Base-by-base conservation (phyloP, 2,888 invertebrate genomes). In the Exephanes ischioxanthus region DNA sequence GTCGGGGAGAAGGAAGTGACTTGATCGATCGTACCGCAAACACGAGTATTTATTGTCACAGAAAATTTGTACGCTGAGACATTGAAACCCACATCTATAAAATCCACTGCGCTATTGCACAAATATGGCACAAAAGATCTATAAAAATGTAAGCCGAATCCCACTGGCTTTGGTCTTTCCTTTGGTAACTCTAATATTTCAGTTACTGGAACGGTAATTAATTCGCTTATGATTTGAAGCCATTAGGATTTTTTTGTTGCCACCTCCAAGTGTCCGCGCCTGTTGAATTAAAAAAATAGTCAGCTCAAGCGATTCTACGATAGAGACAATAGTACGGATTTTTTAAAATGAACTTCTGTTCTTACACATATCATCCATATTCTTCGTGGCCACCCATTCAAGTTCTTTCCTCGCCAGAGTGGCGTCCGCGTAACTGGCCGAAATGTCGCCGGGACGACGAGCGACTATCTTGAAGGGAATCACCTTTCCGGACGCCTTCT, bases 401-500 rank as follows among this genome's bases (percentile, higher is more conserved):
- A 99, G 94, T 90, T 98, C 96, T 83, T 95, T 94, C 80, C 96
- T 95, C 1, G 99, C 97, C 84, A 97, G 94, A 41, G 95, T 95
- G 41, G 97, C 96, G 94, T 98, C 97, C 0, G 98, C 98, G 93
- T 97, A 99, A 93, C 97, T 97, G 0, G 96, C 95, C 0, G 98
- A 97, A 84, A 99, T 96, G 93, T 99, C 99, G 0, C 99, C 99
- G 0, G 96, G 95, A 84, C 99, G 95, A 5, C 99, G 95, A 0
- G 94, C 96, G 0, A 96, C 96, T 51, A 98, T 94, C 90, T 96
- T 95, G 93, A 97, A 96, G 0, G 97, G 96, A n/a, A 98, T 95
- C 37, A 95, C 94, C 87, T 95, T 96, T 0, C 97, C 97, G 51
- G 97, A 97, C 0, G 97, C 98, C 86, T 95, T 95, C 93, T 96